A percentile compares a stretch with the other conserved stretches of the same genome.
Conservation (phyloP, 92 coral and sea anemone species). For the Epizoanthus fatuus region DNA sequence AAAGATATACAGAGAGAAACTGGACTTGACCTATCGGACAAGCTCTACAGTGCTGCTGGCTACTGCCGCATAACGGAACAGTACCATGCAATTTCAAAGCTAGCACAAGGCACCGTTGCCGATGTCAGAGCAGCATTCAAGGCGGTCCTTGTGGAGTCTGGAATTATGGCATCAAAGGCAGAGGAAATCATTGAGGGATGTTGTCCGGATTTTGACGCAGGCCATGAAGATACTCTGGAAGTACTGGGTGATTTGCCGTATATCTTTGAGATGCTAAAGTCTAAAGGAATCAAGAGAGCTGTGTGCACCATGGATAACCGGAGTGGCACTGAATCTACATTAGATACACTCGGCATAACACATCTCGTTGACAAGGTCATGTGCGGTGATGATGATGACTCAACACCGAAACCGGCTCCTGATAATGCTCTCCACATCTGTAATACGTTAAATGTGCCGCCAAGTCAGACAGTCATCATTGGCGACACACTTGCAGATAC, state of each 20-base stretch:
- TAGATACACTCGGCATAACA: constrained; percentile 79
- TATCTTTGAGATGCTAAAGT: constrained; percentile 77
- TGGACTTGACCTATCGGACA: constrained; percentile 77
- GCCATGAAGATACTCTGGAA: constrained; percentile 70
- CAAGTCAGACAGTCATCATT: constrained; percentile 79
- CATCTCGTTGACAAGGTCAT: constrained; percentile 83
- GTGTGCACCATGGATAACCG: constrained; percentile 95
- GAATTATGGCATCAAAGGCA: constrained; percentile 68
- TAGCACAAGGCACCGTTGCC: constrained; percentile 93
- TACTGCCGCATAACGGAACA: constrained; percentile 78
- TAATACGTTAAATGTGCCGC: constrained; percentile 74
- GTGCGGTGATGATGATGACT: constrained; percentile 89
- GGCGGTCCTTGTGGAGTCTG: constrained; percentile 76
- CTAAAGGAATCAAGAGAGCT: constrained; percentile 86
- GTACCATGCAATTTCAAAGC: constrained; percentile 76
- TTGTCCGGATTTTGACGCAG: constrained; percentile 84
- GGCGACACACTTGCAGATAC: constrained; percentile 97
- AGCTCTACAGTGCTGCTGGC: constrained; percentile 86
- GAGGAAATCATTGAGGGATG: constrained; percentile 77
- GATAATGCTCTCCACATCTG: constrained; percentile 93
- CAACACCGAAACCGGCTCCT: constrained; percentile 94
- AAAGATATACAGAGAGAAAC: constrained; percentile 77
- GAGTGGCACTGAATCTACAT: constrained; percentile 89
- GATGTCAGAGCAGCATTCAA: constrained; percentile 82
- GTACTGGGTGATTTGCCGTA: constrained; percentile 80